Conservation (phyloP, 1,140 invertebrate genomes). For the Meloidogyne chitwoodi region DNA sequence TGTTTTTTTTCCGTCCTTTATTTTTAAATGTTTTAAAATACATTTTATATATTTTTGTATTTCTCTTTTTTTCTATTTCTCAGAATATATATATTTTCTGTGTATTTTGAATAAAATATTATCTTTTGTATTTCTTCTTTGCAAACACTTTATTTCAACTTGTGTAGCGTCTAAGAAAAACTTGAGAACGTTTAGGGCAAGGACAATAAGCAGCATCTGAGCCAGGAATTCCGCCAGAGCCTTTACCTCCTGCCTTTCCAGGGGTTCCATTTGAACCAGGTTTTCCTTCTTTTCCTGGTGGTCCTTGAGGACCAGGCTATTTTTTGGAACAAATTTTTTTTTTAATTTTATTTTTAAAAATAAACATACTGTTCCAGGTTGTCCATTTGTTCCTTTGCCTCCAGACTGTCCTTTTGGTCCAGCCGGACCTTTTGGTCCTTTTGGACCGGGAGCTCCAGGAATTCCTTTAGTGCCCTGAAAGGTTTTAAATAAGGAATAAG, state of each 20-base stretch:
- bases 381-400: conserved; percentile 6
- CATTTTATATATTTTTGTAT: neutral
- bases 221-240: neutral
- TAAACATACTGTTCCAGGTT: neutral
- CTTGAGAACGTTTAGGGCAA: conserved; percentile 11
- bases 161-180: conserved; percentile 1
- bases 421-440: conserved; percentile 12
- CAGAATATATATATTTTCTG: neutral
- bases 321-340: neutral
- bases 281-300: conserved; percentile 18
- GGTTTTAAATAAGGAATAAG: neutral
- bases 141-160: neutral
- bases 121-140: neutral
- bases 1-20: neutral
- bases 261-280: conserved; percentile 7
- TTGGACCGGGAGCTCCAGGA: conserved; percentile 6
- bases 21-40: neutral
- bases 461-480: conserved; percentile 1
- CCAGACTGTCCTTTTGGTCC: conserved; percentile 16
- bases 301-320: conserved; percentile 18
- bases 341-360: neutral
- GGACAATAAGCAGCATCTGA: conserved; percentile 16
- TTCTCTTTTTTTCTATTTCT: neutral
- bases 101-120: neutral
- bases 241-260: conserved; percentile 5